phyloP scores from a whole-genome alignment of 2,113 vertebrate genomes.

The Malurus melanocephalus region DNA sequence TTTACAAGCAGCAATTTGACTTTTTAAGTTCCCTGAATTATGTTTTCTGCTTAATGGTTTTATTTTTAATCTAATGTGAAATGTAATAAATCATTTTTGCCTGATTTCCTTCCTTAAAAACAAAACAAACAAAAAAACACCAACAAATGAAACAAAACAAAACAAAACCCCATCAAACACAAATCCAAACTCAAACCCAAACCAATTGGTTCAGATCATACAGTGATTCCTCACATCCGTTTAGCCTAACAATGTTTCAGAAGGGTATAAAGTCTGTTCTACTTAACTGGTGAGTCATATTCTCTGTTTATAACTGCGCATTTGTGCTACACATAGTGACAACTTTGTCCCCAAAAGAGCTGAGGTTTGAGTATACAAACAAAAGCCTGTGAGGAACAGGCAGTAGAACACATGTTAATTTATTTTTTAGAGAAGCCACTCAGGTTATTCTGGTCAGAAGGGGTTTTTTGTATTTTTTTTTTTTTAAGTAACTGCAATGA shows the following conservation, averaged over 20 bases:
- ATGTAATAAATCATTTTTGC: not conserved
- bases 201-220: not conserved
- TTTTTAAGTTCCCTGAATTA: not conserved
- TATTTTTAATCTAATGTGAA: not conserved
- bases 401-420: not conserved
- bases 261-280: not conserved
- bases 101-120: not conserved
- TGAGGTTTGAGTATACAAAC: not conserved
- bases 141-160: not conserved
- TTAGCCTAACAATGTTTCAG: not conserved
- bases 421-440: not conserved
- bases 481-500: not conserved
- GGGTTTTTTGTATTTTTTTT: no score
- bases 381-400: not conserved
- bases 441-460: not conserved
- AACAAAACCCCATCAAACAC: not conserved
- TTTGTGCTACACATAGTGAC: not conserved
- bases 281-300: not conserved
- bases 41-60: not conserved
- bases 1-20: not conserved
- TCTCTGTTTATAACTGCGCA: not conserved
- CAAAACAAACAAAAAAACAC: not conserved
- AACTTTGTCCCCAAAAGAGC: not conserved
- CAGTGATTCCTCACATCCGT: not conserved
- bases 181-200: not conserved